phyloP scores from a whole-genome alignment of 2,888 invertebrate species.

The Drosophila acutilabella region DNA sequence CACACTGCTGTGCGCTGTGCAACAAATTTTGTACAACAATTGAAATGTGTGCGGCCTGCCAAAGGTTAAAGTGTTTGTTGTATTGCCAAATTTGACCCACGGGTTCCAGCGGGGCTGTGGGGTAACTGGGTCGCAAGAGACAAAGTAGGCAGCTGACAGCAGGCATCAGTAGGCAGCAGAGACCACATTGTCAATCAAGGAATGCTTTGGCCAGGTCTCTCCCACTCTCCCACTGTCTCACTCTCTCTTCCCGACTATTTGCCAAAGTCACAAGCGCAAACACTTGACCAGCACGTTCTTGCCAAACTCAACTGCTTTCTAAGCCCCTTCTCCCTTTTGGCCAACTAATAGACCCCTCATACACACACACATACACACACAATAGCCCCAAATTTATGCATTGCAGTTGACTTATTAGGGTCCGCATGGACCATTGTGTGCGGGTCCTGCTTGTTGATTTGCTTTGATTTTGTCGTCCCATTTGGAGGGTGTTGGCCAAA shows the following conservation, averaged over 20 bases:
- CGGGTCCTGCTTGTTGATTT: conserved; percentile 66
- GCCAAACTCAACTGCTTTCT: conserved; percentile 1
- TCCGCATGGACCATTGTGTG: conserved; percentile 49
- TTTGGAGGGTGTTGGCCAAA: conserved; percentile 31
- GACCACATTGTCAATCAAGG: conserved; percentile 79
- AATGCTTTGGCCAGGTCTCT: conserved; percentile 54
- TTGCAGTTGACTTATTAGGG: conserved; percentile 82
- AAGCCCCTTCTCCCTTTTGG: background rate
- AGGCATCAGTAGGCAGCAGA: conserved; percentile 25
- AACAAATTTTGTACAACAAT: conserved; percentile 56
- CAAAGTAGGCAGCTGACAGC: conserved; percentile 33
- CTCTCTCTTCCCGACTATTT: conserved; percentile 51
- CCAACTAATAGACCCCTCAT: conserved; percentile 25
- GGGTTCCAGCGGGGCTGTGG: background rate
- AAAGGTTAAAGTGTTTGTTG: conserved; percentile 77
- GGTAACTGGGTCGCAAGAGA: background rate
- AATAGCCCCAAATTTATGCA: conserved; percentile 75
- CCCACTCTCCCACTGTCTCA: background rate
- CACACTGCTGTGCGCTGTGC: conserved; percentile 31
- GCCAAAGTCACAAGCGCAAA: conserved; percentile 67
- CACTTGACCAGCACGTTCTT: conserved; percentile 64
- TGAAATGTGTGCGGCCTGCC: conserved; percentile 76
- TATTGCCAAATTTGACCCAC: conserved; percentile 67
- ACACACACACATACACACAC: conserved; percentile 16
- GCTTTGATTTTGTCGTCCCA: conserved; percentile 72